A percentile compares a stretch with the other conserved stretches of the same genome.
These are phyloP conservation scores for Sapajus apella DNA, from an alignment of 2,113 vertebrate species.

Conservation along the genomic window DNA sequence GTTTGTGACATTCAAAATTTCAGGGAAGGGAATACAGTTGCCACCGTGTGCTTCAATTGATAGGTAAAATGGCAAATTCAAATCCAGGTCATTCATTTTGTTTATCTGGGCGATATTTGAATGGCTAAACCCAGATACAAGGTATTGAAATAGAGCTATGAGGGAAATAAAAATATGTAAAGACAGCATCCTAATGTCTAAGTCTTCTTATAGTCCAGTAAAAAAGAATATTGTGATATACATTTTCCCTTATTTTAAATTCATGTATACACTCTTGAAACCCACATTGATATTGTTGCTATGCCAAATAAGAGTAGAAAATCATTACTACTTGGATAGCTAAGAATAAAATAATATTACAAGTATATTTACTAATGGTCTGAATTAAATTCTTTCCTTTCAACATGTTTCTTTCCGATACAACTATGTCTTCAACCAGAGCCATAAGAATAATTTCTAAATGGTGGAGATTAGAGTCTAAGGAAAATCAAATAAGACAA, in stretches of 20 bases:
- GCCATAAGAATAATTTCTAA: background rate
- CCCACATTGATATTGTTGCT: background rate
- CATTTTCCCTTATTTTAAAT: background rate
- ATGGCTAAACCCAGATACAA: background rate
- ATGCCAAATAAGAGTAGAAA: constrained; percentile 20
- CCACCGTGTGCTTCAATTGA: background rate
- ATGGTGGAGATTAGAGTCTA: background rate
- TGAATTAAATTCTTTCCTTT: constrained; percentile 20
- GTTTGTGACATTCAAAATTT: background rate
- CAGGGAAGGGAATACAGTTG: background rate
- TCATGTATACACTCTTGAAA: background rate
- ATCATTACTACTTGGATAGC: background rate
- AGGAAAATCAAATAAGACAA: background rate
- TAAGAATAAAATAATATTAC: background rate
- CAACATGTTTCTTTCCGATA: background rate
- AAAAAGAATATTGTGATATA: background rate
- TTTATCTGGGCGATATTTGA: constrained; percentile 4
- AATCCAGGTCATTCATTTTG: background rate
- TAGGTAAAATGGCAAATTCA: background rate
- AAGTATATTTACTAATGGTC: background rate
- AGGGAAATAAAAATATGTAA: background rate
- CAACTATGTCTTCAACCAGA: background rate
- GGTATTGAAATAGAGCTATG: background rate
- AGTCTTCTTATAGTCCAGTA: background rate
- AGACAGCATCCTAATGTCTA: background rate